Conservation (phyloP, 2,113 vertebrate genomes). For the Elephas maximus region DNA sequence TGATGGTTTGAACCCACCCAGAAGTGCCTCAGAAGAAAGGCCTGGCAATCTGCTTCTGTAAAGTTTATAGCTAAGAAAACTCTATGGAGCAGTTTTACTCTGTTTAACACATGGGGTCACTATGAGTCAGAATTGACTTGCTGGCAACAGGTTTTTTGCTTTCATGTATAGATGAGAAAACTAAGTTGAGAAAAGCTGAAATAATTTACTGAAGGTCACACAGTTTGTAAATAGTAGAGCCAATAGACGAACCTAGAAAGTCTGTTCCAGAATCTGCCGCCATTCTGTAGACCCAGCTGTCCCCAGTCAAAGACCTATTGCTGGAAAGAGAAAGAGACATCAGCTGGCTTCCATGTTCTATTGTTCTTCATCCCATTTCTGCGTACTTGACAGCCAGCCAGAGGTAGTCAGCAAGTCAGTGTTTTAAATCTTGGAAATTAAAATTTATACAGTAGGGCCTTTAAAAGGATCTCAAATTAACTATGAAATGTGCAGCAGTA, state of each 20-base stretch:
- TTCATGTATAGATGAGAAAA: neutral
- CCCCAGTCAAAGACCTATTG: conserved; percentile 17
- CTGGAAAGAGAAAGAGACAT: conserved; percentile 24
- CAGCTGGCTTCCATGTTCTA: neutral
- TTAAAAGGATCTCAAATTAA: conserved; percentile 52
- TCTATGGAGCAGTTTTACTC: neutral
- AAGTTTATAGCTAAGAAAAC: neutral
- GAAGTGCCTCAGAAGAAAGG: neutral
- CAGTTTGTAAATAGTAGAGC: neutral
- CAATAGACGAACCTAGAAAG: neutral
- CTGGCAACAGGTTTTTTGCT: neutral
- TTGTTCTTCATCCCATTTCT: neutral
- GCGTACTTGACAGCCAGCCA: neutral
- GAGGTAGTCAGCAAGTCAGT: neutral
- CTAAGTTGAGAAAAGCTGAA: neutral
- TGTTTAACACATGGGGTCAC: neutral
- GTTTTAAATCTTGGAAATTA: conserved; percentile 51
- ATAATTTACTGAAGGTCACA: neutral
- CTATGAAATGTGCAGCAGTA: conserved; percentile 49
- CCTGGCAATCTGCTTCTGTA: neutral
- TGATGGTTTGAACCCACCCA: neutral
- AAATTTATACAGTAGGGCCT: conserved; percentile 40
- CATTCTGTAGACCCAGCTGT: neutral
- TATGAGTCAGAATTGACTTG: neutral
- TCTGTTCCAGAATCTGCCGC: neutral